Evolutionary conservation across 2,888 invertebrate species (phyloP), one percentile per base, ranked within the genome.

Genomic region (Cremastinae sp.): DNA sequence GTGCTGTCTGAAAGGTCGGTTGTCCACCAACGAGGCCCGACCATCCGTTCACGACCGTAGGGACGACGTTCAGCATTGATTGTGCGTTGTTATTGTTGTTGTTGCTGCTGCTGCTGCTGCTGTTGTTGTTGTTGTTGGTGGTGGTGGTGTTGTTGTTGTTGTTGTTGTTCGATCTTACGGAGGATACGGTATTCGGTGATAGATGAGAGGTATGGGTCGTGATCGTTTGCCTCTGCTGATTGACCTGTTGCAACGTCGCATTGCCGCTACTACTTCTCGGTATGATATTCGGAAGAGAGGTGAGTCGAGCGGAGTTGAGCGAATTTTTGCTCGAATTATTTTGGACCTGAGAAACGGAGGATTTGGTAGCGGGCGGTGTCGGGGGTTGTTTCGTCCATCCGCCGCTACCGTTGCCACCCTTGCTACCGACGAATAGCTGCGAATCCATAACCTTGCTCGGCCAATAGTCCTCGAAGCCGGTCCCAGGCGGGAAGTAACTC

Each of bases 381-480:
- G 93, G 92, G 0, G 95, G 95, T 81, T 95, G 95, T 34, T 95
- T 91, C 22, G 95, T 95, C 95, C 95, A 95, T 81, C 95, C 95
- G 0, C 95, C 94, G 78, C 92, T 91, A 73, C 89, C 89, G 38
- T 86, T 88, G 49, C 90, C 88, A 72, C 93, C 93, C 86, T 94
- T 94, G 43, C 94, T 93, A 61, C 92, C 93, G 82, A 96, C 93
- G 53, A 96, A 90, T 16, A 96, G 91, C 88, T 96, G 95, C 0
- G 95, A 94, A 85, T 96, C 96, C 79, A 96, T 94, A 72, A 96
- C 95, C 90, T 96, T 96, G 87, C 94, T 95, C 0, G 97, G 97
- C 97, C 97, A 97, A 89, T 97, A 97, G 84, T 97, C 96, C 88
- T 97, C 97, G 87, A 97, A 97, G 82, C 95, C 93, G 0, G 97